These are phyloP conservation scores for Pristionchus mayeri DNA, from an alignment of 2,888 invertebrate species.

Conservation along the genomic window DNA sequence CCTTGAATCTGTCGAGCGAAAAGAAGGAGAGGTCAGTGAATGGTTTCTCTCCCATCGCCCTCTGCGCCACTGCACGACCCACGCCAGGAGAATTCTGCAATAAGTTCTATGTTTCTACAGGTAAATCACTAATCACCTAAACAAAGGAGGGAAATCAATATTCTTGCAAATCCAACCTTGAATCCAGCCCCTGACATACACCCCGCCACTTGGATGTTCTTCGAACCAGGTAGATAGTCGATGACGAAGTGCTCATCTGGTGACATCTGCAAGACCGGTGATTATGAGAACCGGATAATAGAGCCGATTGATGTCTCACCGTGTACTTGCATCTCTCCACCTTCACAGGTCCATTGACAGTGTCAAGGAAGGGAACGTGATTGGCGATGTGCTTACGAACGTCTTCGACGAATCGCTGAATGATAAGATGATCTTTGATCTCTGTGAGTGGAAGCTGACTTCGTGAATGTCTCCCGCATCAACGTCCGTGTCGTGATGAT, in stretches of 20 bases:
- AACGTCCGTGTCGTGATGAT: neutral
- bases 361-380: conserved; percentile 36
- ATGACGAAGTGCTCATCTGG: conserved; percentile 38
- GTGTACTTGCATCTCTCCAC: conserved; percentile 48
- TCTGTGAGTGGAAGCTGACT: neutral
- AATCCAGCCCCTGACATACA: conserved; percentile 48
- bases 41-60: conserved; percentile 25
- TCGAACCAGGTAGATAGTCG: conserved; percentile 43
- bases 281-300: neutral
- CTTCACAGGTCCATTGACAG: conserved; percentile 35
- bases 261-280: conserved; percentile 17
- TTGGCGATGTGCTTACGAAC: conserved; percentile 5
- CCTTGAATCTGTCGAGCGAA: conserved; percentile 29
- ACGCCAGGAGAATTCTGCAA: conserved; percentile 17
- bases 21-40: conserved; percentile 15
- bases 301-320: neutral
- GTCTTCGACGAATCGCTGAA: conserved; percentile 39
- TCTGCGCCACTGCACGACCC: conserved; percentile 20
- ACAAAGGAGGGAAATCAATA: neutral
- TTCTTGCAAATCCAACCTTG: neutral
- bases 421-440: neutral
- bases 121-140: neutral
- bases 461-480: neutral
- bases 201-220: conserved; percentile 18
- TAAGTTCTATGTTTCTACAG: no score